Base-by-base conservation (phyloP, 1,140 invertebrate species). In the Brachionus angularis region DNA sequence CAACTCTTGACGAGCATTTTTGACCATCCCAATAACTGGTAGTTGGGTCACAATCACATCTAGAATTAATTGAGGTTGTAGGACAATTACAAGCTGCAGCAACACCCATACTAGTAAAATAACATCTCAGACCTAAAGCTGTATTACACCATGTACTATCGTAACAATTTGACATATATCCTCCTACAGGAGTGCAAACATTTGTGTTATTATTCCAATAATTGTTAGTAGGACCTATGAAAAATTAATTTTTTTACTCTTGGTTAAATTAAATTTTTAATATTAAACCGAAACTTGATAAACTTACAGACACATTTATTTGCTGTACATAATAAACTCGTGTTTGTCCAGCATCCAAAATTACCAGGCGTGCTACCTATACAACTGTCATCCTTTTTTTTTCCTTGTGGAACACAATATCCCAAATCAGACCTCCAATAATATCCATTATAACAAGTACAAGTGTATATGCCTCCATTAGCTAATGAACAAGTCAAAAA, bases 161-260 rank as follows among this genome's bases (percentile, higher is more conserved):
- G 36, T 49, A 67, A 42, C 62, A 67, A 27, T 23, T 14, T 3
- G 27, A 21, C 47, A 34, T 27, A 25, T 67, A 67, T 31, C 62
- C 62, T 67, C 62, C 42, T 4, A 27, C n/a, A 18, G n/a, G 18
- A 12, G 14, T 23, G 36, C 62, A 67, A 34, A 33, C 36, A 5
- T 50, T 50, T 16, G 62, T 67, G 21, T 67, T 50, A 25, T 67
- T 67, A 34, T 67, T 67, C 42, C 42, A 67, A 50, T 33, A 67
- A 12, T 47, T 34, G 25, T 46, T 49, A 7, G 23, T 31, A 12
- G 62, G 62, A 50, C 62, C 62, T 64, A 23, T 25, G 12, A 25
- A 46, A 29, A 64, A 12, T 12, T 29, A 25, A 18, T n/a, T 33
- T 16, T 12, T 23, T 1, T 25, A 33, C 14, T n/a, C 2, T 55